Evolutionary conservation across 1,140 invertebrate genomes (phyloP), one percentile per base, ranked within the genome.

Genomic region (Halesus radiatus): DNA sequence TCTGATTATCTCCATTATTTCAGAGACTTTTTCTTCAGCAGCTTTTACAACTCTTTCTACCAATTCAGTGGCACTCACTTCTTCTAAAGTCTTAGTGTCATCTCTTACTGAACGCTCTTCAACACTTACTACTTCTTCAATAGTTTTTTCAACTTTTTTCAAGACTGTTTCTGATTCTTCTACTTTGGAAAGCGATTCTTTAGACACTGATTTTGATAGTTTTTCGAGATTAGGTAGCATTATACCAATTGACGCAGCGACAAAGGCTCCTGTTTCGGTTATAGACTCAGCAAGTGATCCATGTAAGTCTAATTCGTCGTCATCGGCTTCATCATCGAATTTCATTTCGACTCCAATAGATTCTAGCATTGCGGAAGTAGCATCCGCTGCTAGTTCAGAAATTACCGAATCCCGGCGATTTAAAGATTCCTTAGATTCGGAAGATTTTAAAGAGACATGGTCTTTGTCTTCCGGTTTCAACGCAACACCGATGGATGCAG

Each of bases 401-500:
- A 73, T 56, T 15, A 23, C 52, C 2, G 68, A 72, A 45, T 64
- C 78, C 16, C 70, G 52, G 29, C 54, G 72, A 15, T 20, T 29
- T n/a, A 77, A 52, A 50, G 77, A 58, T 56, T 72, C 66, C 37
- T 56, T 50, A n/a, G 78, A 79, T 16, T 53, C 54, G 18, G 50
- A 66, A 15, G 76, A 64, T 10, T 45, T 77, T 7, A 77, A 77
- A 22, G n/a, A 50, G 18, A 50, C 66, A 18, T 72, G 68, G 18
- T 72, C 54, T 8, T 2, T 62, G 22, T 74, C 78, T 53, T 80
- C 78, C 16, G 75, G 68, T 52, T 78, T 80, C 15, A 81, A 20
- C 23, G 80, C 76, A 23, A 81, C 62, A 32, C 82, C 82, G 3
- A 81, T 56, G 54, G 82, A 68, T 32, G 79, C 74, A 18, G 80